Conservation (phyloP, 1,140 invertebrate genomes). For the Adoxophyes honmai region DNA sequence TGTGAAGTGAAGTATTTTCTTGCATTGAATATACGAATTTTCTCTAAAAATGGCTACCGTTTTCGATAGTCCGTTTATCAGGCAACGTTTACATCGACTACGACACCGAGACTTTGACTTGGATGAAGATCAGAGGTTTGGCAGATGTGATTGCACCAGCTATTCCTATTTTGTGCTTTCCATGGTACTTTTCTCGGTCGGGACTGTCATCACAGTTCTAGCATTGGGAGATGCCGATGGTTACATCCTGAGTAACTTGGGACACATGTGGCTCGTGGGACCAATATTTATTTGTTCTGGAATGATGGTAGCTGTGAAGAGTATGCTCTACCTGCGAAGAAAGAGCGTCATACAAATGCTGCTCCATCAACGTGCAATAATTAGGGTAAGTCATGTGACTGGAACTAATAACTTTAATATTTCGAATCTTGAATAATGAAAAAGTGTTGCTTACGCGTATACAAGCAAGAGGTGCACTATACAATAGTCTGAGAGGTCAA, state of each 20-base stretch:
- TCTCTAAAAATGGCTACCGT: slow-evolving; percentile 77
- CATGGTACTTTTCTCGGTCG: slow-evolving; percentile 80
- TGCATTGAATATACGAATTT: slow-evolving; percentile 24
- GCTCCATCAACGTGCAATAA: slow-evolving; percentile 79
- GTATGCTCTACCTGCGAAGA: slow-evolving; percentile 81
- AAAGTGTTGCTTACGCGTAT: no score
- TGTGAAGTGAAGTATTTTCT: slow-evolving; percentile 14
- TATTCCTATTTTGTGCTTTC: slow-evolving; percentile 82
- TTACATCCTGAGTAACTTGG: slow-evolving; percentile 78
- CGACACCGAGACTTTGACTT: slow-evolving; percentile 79
- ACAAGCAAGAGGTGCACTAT: no score
- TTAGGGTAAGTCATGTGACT: slow-evolving; percentile 74
- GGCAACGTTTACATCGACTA: slow-evolving; percentile 78
- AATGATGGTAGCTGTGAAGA: slow-evolving; percentile 83
- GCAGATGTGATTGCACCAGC: slow-evolving; percentile 81
- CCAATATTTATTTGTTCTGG: slow-evolving; percentile 84
- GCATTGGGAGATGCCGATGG: slow-evolving; percentile 80
- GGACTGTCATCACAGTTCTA: slow-evolving; percentile 81
- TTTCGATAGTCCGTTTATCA: slow-evolving; percentile 79
- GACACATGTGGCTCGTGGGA: slow-evolving; percentile 84
- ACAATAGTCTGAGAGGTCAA: no score
- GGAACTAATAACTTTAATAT: slow-evolving; percentile 15
- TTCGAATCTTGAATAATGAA: not conserved
- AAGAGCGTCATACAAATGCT: slow-evolving; percentile 83
- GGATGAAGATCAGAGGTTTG: slow-evolving; percentile 79